A percentile compares a stretch with the other conserved stretches of the same genome.
These are phyloP conservation scores for Charina bottae DNA, from an alignment of 2,113 vertebrate genomes.

Conservation along the genomic window DNA sequence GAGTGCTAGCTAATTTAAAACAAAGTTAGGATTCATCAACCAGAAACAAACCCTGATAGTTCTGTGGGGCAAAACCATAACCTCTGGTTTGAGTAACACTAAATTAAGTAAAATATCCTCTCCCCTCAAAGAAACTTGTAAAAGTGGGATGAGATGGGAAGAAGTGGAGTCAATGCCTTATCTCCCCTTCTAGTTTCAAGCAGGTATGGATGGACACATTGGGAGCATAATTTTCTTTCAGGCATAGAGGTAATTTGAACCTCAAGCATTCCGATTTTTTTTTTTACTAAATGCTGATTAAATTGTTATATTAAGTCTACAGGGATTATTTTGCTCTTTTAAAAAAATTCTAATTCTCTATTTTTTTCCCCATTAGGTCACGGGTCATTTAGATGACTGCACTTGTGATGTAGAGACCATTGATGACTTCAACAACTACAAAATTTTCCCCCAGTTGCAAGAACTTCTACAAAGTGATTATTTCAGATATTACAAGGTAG, in stretches of 20 bases:
- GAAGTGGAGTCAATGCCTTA: neutral
- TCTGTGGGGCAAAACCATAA: neutral
- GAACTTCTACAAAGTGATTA: constrained; percentile 87
- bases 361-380: constrained; percentile 74
- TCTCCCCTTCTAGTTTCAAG: neutral
- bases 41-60: neutral
- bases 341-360: neutral
- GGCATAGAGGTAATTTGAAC: neutral
- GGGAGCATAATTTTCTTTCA: neutral
- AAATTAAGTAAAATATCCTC: neutral
- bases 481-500: constrained; percentile 94
- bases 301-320: neutral
- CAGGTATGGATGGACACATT: neutral
- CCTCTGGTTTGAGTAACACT: neutral
- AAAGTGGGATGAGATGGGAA: neutral
- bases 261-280: neutral
- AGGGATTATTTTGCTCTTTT: neutral
- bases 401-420: constrained; percentile 93
- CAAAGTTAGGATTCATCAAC: neutral
- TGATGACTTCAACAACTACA: constrained; percentile 88
- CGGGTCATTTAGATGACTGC: constrained; percentile 90
- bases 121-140: neutral
- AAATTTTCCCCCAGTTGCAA: constrained; percentile 86
- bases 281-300: neutral
- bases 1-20: neutral